A percentile compares a stretch with the other conserved stretches of the same genome.
phyloP scores from a whole-genome alignment of 2,888 invertebrate species.

The Cacoxenus indagator region DNA sequence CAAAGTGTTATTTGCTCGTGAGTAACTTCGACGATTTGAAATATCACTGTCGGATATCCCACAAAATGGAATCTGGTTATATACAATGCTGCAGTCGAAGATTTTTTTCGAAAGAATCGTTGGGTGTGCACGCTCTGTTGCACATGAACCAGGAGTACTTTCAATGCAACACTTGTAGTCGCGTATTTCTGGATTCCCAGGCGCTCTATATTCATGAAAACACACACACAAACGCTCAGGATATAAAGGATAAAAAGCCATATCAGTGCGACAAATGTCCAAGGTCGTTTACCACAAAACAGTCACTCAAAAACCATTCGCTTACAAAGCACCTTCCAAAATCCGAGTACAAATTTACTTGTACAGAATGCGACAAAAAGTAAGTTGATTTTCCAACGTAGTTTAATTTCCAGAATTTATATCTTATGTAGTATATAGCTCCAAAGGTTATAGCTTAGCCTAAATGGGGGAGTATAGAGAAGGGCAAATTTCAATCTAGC shows the following conservation, averaged over 20 bases:
- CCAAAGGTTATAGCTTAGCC: no score
- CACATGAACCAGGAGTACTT: conserved; percentile 66
- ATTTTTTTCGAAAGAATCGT: conserved; percentile 53
- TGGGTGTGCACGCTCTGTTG: conserved; percentile 62
- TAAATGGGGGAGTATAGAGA: no score
- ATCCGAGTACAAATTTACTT: conserved; percentile 60
- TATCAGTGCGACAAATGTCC: conserved; percentile 65
- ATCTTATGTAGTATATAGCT: no score
- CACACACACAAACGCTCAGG: conserved; percentile 53
- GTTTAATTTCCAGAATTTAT: no score
- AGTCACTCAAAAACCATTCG: conserved; percentile 62
- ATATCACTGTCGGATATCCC: conserved; percentile 58
- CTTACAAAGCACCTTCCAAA: conserved; percentile 64
- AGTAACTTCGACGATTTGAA: conserved; percentile 63
- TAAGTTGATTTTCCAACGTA: no score
- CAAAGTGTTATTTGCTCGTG: conserved; percentile 59
- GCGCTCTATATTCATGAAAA: conserved; percentile 56
- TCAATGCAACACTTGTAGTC: conserved; percentile 58
- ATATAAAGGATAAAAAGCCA: conserved; percentile 52
- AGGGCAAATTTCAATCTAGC: no score
- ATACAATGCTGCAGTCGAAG: conserved; percentile 61
- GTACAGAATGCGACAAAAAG: conserved; percentile 64
- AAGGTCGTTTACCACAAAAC: conserved; percentile 62
- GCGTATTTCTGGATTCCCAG: conserved; percentile 56
- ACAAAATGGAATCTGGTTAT: conserved; percentile 58